Conservation (phyloP, 2,797 vertebrate genomes). For the Epinephelus awoara region DNA sequence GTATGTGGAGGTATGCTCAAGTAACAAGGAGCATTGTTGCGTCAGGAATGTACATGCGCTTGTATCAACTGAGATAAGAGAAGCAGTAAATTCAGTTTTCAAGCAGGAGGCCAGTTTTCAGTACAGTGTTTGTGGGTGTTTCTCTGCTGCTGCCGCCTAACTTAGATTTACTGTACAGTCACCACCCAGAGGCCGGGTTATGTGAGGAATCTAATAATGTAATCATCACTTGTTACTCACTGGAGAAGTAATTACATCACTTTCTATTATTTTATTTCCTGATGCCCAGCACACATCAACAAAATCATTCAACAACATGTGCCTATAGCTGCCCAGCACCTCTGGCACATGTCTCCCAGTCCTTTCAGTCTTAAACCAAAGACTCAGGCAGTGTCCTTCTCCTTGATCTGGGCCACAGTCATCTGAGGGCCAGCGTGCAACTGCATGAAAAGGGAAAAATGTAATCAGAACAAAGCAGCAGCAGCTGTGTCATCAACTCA, state of each 20-base stretch:
- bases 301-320: too few species aligned
- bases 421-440: too few species aligned
- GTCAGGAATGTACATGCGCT: conserved; percentile 22
- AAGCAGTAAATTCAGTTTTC: conserved; percentile 23
- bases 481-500: too few species aligned
- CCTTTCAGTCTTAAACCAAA: too few species aligned
- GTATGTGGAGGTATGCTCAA: background rate
- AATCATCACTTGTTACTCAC: background rate
- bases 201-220: background rate
- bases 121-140: background rate
- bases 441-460: too few species aligned
- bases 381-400: too few species aligned
- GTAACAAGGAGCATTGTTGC: conserved; percentile 30
- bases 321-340: too few species aligned
- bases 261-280: background rate
- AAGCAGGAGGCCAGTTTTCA: conserved; percentile 6
- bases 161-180: conserved; percentile 1
- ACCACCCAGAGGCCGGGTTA: background rate
- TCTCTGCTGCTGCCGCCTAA: background rate
- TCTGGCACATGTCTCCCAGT: too few species aligned
- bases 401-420: too few species aligned
- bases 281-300: too few species aligned
- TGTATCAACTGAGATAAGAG: conserved; percentile 40
- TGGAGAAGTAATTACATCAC: background rate
- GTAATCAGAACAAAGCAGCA: too few species aligned